Percentiles rank a stretch among this genome's conserved stretches.
These are phyloP conservation scores for Hucho hucho DNA, from an alignment of 2,113 vertebrate species.

Conservation along the genomic window DNA sequence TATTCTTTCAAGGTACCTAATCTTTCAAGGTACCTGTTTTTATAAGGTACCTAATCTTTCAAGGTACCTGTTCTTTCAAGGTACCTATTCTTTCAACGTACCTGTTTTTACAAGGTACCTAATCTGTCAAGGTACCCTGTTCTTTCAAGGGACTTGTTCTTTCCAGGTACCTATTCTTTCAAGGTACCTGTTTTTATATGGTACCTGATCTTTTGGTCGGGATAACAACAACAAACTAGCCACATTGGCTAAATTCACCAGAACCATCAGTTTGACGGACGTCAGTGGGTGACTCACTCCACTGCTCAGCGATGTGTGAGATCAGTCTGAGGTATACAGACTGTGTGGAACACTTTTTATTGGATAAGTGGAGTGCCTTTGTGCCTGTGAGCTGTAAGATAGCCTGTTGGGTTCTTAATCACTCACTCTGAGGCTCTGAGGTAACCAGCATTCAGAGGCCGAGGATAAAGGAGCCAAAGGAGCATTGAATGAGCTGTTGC, in stretches of 20 bases:
- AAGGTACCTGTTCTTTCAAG: no score
- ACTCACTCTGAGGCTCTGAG: constrained; percentile 50
- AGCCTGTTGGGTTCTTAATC: constrained; percentile 73
- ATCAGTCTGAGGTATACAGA: constrained; percentile 54
- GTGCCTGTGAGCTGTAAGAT: constrained; percentile 69
- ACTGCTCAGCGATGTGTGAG: constrained; percentile 66
- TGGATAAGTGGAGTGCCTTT: constrained; percentile 76
- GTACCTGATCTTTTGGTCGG: no score
- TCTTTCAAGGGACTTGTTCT: no score
- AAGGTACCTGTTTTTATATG: no score
- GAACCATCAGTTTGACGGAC: not conserved
- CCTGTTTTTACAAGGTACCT: no score
- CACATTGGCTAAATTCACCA: not conserved
- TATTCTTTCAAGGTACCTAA: no score
- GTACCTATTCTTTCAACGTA: no score
- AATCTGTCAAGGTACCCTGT: no score
- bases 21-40: no score
- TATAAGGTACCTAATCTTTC: no score
- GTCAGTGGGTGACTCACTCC: not conserved
- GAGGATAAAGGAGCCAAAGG: constrained; percentile 56
- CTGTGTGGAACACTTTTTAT: constrained; percentile 62
- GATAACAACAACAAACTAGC: not conserved
- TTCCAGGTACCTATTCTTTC: no score
- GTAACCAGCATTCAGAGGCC: constrained; percentile 59
- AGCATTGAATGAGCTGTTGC: constrained; percentile 70